A percentile compares a stretch with the other conserved stretches of the same genome.
Conservation (phyloP, 1,140 invertebrate genomes). For the Ceratina japonica region DNA sequence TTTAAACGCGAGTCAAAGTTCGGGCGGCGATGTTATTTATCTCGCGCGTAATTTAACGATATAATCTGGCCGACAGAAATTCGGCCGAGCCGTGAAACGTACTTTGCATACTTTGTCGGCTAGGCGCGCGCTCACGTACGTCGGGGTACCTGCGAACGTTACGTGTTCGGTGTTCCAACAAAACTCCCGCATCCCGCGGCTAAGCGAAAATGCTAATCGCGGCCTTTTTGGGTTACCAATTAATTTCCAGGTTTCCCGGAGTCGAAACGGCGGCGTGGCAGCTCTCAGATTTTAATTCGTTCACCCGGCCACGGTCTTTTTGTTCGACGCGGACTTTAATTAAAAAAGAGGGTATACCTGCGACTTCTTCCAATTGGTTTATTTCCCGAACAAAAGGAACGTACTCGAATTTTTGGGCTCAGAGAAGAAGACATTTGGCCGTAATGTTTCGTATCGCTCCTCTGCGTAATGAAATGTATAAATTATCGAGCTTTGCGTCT, state of each 20-base stretch:
- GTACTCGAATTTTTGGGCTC: no score
- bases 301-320: background rate
- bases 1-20: no score
- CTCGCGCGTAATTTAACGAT: background rate
- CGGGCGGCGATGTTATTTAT: background rate
- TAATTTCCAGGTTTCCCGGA: background rate
- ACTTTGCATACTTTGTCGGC: background rate
- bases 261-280: no score
- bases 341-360: background rate
- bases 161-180: background rate
- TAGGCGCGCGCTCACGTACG: no score
- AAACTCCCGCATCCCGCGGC: background rate
- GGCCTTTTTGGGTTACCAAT: slow-evolving; percentile 13
- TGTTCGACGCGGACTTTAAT: slow-evolving; percentile 5
- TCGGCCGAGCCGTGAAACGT: slow-evolving; percentile 3
- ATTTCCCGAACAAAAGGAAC: no score
- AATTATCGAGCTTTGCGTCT: no score
- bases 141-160: background rate
- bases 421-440: no score
- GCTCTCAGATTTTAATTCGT: background rate
- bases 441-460: no score
- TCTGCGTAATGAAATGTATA: no score
- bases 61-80: slow-evolving; percentile 1
- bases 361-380: no score
- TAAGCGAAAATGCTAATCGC: slow-evolving; percentile 45